Evolutionary conservation across 2,113 vertebrate species (phyloP).

Genomic region (Mola mola): DNA sequence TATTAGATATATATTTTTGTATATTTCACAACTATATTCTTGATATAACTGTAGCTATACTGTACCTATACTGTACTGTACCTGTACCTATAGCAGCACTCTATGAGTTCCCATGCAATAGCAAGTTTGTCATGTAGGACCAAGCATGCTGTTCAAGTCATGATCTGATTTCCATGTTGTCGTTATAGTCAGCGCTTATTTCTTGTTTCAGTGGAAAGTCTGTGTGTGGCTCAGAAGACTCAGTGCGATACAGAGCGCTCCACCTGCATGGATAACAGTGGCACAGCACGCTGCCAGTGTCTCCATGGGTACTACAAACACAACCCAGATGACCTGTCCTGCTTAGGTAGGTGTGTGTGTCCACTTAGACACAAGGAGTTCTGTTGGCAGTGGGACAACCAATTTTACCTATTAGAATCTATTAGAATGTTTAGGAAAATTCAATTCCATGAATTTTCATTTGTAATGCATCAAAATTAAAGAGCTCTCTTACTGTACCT

Average conservation of each 20-base stretch:
- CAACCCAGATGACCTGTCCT: conserved; percentile 89
- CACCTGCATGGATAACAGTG: conserved; percentile 85
- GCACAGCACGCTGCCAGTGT: conserved; percentile 87
- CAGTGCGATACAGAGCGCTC: conserved; percentile 89
- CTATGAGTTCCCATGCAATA: neutral
- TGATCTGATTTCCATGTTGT: neutral
- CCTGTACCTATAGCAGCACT: neutral
- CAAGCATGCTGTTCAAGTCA: neutral
- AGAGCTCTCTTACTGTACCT: too few relatives aligned
- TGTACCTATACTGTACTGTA: too few relatives aligned
- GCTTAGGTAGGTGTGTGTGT: conserved; percentile 83
- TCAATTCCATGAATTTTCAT: too few relatives aligned
- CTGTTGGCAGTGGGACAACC: too few relatives aligned
- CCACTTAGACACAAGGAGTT: too few relatives aligned
- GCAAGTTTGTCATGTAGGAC: neutral
- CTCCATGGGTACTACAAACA: conserved; percentile 92
- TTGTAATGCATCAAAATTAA: too few relatives aligned
- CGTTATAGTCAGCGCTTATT: neutral
- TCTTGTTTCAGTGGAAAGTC: conserved; percentile 83
- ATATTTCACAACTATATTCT: neutral
- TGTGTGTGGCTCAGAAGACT: conserved; percentile 87
- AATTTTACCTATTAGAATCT: too few relatives aligned
- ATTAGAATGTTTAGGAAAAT: too few relatives aligned
- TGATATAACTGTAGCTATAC: neutral
- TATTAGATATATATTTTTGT: too few relatives aligned